A percentile compares a stretch with the other conserved stretches of the same genome.
phyloP scores from a whole-genome alignment of 2,888 invertebrate genomes.

The Drosophila nigricruria region DNA sequence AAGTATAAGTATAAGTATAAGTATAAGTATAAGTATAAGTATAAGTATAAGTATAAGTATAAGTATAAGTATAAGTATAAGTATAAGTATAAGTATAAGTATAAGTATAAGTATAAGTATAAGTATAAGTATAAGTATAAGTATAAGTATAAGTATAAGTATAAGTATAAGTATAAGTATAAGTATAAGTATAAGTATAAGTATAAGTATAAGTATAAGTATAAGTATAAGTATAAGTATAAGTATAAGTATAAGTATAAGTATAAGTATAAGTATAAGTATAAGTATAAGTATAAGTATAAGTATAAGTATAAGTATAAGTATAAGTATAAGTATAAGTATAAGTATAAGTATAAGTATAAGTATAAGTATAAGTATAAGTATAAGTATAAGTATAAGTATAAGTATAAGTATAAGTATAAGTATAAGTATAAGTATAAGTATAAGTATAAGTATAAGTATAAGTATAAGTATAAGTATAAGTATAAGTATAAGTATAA shows the following conservation, averaged over 20 bases:
- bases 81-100: constrained; percentile 13
- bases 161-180: constrained; percentile 13
- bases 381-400: constrained; percentile 13
- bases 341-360: constrained; percentile 14
- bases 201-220: constrained; percentile 9
- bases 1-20: constrained; percentile 10
- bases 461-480: constrained; percentile 15
- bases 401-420: constrained; percentile 13
- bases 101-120: constrained; percentile 12
- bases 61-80: constrained; percentile 13
- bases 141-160: constrained; percentile 15
- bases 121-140: constrained; percentile 14
- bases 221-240: constrained; percentile 12
- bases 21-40: constrained; percentile 9
- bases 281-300: constrained; percentile 9
- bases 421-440: constrained; percentile 14
- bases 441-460: constrained; percentile 16
- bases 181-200: constrained; percentile 15
- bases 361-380: constrained; percentile 12
- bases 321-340: constrained; percentile 8
- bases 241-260: constrained; percentile 13
- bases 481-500: constrained; percentile 13
- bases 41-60: constrained; percentile 13
- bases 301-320: constrained; percentile 10
- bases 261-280: constrained; percentile 16